Evolutionary conservation across 2,888 invertebrate genomes (phyloP).

Genomic region (Meghimatium bilineatum): DNA sequence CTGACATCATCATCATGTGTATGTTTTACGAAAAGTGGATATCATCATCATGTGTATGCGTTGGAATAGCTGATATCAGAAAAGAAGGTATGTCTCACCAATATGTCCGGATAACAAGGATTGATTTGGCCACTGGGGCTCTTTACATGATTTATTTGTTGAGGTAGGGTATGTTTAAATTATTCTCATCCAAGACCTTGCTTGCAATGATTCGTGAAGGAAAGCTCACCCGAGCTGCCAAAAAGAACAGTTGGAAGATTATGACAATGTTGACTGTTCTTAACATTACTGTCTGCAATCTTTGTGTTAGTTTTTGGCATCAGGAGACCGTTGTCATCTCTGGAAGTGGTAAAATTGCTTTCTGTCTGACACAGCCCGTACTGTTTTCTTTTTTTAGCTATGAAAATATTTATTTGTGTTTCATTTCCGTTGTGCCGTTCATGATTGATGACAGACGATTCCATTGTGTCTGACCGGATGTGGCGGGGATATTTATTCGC

Average conservation of each 20-base stretch:
- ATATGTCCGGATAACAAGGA: too few species aligned
- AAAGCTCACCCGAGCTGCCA: neutral
- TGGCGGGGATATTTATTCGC: neutral
- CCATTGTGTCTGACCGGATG: neutral
- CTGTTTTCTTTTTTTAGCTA: constrained; percentile 13
- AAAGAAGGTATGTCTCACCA: too few species aligned
- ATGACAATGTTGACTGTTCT: neutral
- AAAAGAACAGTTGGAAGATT: neutral
- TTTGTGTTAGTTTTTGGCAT: neutral
- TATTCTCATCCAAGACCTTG: neutral
- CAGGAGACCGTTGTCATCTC: constrained; percentile 11
- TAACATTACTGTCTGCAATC: too few species aligned
- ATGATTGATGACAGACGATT: neutral
- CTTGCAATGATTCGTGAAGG: neutral
- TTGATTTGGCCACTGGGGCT: too few species aligned
- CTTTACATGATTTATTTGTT: too few species aligned
- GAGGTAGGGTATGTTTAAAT: too few species aligned
- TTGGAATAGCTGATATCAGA: too few species aligned
- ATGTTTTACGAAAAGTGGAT: too few species aligned
- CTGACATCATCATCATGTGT: too few species aligned
- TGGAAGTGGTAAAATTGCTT: neutral
- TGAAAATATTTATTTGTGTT: constrained; percentile 12
- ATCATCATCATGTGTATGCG: too few species aligned
- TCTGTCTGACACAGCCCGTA: constrained; percentile 7
- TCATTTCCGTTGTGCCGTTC: neutral